Evolutionary conservation across 1,140 invertebrate species (phyloP), one percentile per base, ranked within the genome.

Genomic region (Streblospio benedicti): DNA sequence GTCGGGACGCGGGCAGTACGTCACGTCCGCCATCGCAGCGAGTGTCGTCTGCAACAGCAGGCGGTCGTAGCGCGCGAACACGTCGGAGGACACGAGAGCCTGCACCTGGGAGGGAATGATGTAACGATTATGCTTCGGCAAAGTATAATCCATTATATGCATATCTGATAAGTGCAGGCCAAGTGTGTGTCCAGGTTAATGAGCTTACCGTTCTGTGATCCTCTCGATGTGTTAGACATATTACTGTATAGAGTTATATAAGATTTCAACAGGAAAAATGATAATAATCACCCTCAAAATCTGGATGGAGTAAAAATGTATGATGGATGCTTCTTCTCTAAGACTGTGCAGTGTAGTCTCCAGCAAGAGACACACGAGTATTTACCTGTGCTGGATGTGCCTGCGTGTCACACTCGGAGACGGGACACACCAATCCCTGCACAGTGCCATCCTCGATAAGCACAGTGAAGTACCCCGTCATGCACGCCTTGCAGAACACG

Each of bases 401-500:
- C 61, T 83, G 77, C 5, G 81, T 80, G 25, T 77, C 73, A 73
- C 85, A 87, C 53, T 85, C 81, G 32, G 80, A 79, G 55, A 81
- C 77, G 2, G 83, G 85, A 69, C 85, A 87, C 41, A 64, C 74
- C 57, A 87, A 77, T 12, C 61, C 68, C 52, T 79, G 76, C 0
- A 86, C 82, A 65, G 74, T 81, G 18, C 83, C 84, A 49, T 86
- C 84, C 16, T 73, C 76, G 16, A 87, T 86, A 69, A 80, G 81
- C 4, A 81, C 73, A 57, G 76, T 77, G 63, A 86, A 81, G 65
- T 83, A 86, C 12, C 74, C 71, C 25, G 60, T 72, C 58, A 85
- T 79, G 70, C 85, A 87, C 12, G 81, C 78, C 58, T 81, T 82
- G 69, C 85, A 87, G 72, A 81, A 86, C 5, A 83, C 75, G 71